Evolutionary conservation across 2,888 invertebrate species (phyloP), one percentile per base, ranked within the genome.

Genomic region (Idaea aversata): DNA sequence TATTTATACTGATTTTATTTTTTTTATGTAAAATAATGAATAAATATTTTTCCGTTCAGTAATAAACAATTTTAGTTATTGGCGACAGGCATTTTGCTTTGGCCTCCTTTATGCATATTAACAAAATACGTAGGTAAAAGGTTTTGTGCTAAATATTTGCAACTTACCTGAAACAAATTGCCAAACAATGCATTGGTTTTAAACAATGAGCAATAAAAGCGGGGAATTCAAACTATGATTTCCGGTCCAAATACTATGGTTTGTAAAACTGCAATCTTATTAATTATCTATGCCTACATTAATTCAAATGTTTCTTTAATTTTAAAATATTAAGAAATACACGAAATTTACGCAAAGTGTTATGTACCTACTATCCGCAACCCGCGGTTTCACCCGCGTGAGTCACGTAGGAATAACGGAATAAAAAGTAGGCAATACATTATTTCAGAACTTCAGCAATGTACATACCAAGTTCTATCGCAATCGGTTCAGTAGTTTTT

Each of bases 111-210:
- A 25, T 25, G 25, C 25, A 25, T 3, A 38, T 38, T 38, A 38
- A 2, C 6, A 38, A 10, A 13, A 6, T 10, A 47, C 25, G 1
- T 13, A 47, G 47, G 47, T 7, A 47, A 47, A 47, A 4, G 47
- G 47, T 47, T 47, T 7, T 7, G 47, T 47, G 13, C 47, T 47
- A 47, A 47, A 47, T 47, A 47, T 47, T 47, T 47, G 47, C 47
- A 47, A 47, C 47, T 47, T 47, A 47, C 47, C 47, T 47, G 10
- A 47, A 47, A 35, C 57, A 66, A 63, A 65, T 76, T 72, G 15
- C 67, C 34, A 4, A 68, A 76, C 75, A 74, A 68, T 72, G 58
- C 57, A 60, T 72, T 64, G 68, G 63, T 61, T 65, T 62, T 4
- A 66, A 67, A 75, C 76, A 74, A 75, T 72, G 67, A 16, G 58